Conservation (phyloP, 1,140 invertebrate species). For the Euura lappo region DNA sequence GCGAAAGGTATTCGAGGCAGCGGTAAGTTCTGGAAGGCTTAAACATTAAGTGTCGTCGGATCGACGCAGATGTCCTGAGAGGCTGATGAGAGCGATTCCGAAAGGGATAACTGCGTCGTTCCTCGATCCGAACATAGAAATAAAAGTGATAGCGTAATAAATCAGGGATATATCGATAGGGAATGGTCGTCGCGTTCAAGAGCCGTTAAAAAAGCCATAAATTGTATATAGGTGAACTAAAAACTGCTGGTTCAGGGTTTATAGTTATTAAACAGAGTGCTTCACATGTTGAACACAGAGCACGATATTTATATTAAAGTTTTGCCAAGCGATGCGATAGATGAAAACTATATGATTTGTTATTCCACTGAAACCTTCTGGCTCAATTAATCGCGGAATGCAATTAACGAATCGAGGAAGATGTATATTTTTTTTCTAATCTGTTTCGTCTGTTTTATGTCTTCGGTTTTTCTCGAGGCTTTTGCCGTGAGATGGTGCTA, state of each 20-base stretch:
- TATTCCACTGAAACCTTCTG: background rate
- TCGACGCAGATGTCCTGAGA: background rate
- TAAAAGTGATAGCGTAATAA: no score
- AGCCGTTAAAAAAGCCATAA: background rate
- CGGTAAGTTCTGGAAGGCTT: conserved; percentile 58
- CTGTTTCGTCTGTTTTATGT: background rate
- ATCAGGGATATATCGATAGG: no score
- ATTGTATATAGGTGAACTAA: background rate
- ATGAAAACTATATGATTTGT: background rate
- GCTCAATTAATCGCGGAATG: background rate
- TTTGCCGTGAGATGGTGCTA: background rate
- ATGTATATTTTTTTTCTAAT: background rate
- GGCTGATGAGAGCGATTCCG: no score
- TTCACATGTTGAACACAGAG: background rate
- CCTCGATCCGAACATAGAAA: no score
- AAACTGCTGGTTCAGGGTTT: background rate
- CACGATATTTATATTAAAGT: background rate
- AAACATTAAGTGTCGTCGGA: conserved; percentile 14
- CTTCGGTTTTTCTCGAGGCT: background rate
- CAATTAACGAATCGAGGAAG: background rate
- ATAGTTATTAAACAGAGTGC: background rate
- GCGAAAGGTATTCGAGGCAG: conserved; percentile 54
- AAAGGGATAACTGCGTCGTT: no score
- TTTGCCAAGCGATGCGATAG: background rate
- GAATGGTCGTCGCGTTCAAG: no score